Evolutionary conservation across 1,140 invertebrate genomes (phyloP).

Genomic region (Vollenhovia emeryi): DNA sequence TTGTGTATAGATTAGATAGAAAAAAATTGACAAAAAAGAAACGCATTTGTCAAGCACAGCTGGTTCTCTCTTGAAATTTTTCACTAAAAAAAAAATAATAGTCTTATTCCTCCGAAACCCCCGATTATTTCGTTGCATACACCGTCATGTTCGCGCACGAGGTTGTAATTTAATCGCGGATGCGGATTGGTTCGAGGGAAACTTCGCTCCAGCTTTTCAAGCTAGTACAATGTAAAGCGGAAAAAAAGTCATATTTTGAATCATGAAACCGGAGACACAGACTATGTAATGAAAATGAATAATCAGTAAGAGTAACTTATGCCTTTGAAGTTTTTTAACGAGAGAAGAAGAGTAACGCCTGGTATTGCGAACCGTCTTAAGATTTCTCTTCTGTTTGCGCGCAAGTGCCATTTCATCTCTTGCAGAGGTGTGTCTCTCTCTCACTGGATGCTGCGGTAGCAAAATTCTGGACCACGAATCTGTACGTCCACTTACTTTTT

Average conservation of each 20-base stretch:
- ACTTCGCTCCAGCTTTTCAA: conserved; percentile 75
- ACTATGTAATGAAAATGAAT: conserved; percentile 79
- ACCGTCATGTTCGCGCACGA: conserved; percentile 22
- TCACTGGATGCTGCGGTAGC: conserved; percentile 56
- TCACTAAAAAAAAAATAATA: too few species aligned
- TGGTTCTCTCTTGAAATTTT: conserved; percentile 18
- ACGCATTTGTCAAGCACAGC: conserved; percentile 5
- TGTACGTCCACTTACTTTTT: conserved; percentile 62
- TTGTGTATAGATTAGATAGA: conserved; percentile 61
- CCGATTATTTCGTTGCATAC: conserved; percentile 51
- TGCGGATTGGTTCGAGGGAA: conserved; percentile 43
- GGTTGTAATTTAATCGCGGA: not conserved
- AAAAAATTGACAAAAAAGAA: conserved; percentile 47
- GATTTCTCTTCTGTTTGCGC: conserved; percentile 67
- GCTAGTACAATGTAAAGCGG: conserved; percentile 76
- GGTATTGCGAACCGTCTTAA: conserved; percentile 62
- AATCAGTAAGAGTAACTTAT: conserved; percentile 77
- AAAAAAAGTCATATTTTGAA: conserved; percentile 80
- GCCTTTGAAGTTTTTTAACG: conserved; percentile 78
- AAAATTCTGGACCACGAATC: conserved; percentile 59
- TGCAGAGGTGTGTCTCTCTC: conserved; percentile 67
- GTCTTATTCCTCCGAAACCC: not conserved
- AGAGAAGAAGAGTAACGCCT: conserved; percentile 70
- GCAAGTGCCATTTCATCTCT: conserved; percentile 72
- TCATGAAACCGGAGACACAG: conserved; percentile 75